A percentile compares a stretch with the other conserved stretches of the same genome.
These are phyloP conservation scores for Polymixis lichenea DNA, from an alignment of 2,888 invertebrate genomes.

Conservation along the genomic window DNA sequence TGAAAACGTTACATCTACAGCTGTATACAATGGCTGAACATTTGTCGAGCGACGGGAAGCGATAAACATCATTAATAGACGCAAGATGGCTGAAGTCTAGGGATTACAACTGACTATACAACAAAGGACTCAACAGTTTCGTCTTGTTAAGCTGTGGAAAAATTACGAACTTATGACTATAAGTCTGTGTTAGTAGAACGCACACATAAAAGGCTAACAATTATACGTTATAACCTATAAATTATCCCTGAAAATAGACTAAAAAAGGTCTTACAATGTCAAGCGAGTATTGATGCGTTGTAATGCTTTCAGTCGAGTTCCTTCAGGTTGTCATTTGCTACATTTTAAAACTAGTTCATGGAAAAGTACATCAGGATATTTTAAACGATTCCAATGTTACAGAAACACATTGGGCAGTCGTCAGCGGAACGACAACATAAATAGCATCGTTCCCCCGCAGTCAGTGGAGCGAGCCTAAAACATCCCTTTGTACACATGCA, in stretches of 20 bases:
- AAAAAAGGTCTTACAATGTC: conserved; percentile 3
- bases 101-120: background rate
- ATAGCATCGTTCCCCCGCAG: conserved; percentile 36
- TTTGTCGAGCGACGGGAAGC: background rate
- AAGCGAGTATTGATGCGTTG: background rate
- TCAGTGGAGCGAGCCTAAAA: conserved; percentile 29
- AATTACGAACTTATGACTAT: background rate
- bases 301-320: background rate
- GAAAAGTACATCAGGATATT: conserved; percentile 12
- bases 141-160: background rate
- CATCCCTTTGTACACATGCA: conserved; percentile 32
- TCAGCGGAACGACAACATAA: conserved; percentile 25
- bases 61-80: background rate
- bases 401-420: conserved; percentile 22
- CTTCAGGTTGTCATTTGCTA: background rate
- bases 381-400: conserved; percentile 17
- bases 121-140: background rate
- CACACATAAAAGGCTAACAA: background rate
- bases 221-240: background rate
- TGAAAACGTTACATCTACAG: background rate
- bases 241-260: conserved; percentile 15
- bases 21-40: background rate
- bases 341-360: background rate
- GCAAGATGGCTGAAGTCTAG: background rate
- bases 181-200: background rate